A percentile compares a stretch with the other conserved stretches of the same genome.
These are phyloP conservation scores for Aramus guarauna DNA, from an alignment of 2,113 vertebrate species.

Conservation along the genomic window DNA sequence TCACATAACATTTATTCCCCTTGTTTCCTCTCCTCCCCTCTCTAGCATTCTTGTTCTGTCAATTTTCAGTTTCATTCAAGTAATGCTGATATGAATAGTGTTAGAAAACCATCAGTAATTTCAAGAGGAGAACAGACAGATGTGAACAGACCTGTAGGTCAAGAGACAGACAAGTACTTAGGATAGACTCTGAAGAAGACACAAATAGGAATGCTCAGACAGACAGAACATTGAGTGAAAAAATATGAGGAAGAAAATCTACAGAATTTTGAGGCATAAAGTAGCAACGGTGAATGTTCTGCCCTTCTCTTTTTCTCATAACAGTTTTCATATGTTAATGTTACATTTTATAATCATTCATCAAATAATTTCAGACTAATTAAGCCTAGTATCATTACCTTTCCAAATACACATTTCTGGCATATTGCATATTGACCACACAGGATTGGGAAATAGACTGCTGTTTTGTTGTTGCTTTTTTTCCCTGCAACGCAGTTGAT, in stretches of 20 bases:
- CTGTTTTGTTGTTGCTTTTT: background rate
- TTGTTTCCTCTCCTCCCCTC: background rate
- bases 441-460: background rate
- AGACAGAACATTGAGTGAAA: background rate
- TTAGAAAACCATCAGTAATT: background rate
- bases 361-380: background rate
- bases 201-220: background rate
- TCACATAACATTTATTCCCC: background rate
- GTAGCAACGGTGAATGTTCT: background rate
- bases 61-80: background rate
- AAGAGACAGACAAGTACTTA: background rate
- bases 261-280: background rate
- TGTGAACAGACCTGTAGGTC: background rate
- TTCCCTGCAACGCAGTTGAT: background rate
- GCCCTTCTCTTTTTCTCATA: background rate
- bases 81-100: background rate
- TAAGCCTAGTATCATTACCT: background rate
- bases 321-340: background rate
- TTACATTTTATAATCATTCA: background rate
- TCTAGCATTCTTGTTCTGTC: background rate
- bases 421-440: background rate
- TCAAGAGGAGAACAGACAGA: background rate
- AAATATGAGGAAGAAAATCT: background rate
- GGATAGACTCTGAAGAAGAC: background rate
- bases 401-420: background rate